Conservation (phyloP, 1,140 invertebrate genomes). For the Achatina immaculata region DNA sequence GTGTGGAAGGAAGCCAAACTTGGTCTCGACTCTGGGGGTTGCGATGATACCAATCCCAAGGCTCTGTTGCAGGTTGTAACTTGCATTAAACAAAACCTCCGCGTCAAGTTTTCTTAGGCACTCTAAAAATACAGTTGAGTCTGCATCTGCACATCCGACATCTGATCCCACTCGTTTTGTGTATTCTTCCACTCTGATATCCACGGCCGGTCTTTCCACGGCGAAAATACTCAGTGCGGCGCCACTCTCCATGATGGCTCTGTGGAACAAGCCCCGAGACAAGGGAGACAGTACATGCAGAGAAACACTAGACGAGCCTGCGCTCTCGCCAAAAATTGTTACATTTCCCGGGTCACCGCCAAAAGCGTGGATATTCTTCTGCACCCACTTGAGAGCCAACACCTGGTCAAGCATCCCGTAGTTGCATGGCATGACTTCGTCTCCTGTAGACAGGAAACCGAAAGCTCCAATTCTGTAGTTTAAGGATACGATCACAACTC, state of each 20-base stretch:
- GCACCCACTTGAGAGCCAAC: constrained; percentile 92
- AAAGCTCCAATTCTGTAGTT: constrained; percentile 89
- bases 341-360: constrained; percentile 88
- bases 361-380: constrained; percentile 89
- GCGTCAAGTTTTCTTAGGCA: neutral
- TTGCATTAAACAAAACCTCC: too few relatives aligned
- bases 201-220: neutral
- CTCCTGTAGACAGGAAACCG: constrained; percentile 89
- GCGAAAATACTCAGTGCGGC: constrained; percentile 31
- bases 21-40: too few relatives aligned
- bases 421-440: constrained; percentile 94
- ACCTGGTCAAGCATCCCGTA: too few relatives aligned
- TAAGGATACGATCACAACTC: too few relatives aligned
- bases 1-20: too few relatives aligned
- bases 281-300: constrained; percentile 54
- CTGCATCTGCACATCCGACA: too few relatives aligned
- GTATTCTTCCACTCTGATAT: neutral
- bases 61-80: neutral
- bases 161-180: neutral
- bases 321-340: constrained; percentile 91
- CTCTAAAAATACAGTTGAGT: too few relatives aligned
- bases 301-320: constrained; percentile 77
- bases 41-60: neutral
- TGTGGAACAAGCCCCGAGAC: constrained; percentile 37
- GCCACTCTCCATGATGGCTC: constrained; percentile 43